Evolutionary conservation across 2,888 invertebrate species (phyloP), one percentile per base, ranked within the genome.

Genomic region (Tiliacea aurago): DNA sequence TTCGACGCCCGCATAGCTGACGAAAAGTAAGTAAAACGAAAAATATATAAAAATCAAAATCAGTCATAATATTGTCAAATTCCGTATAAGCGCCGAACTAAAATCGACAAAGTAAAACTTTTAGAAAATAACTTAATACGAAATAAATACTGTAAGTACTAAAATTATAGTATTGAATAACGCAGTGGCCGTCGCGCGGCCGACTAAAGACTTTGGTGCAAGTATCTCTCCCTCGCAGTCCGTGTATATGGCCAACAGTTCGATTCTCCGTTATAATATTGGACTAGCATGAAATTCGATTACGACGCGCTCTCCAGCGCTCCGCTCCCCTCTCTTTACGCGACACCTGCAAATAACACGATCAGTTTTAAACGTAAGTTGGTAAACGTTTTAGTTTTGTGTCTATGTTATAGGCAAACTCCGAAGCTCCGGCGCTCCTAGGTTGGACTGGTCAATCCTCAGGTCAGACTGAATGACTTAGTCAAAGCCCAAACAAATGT

Each of bases 121-220:
- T 78, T 84, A 87, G 88, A 90, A 90, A 91, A 90, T 89, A 92
- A 92, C 92, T 91, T 95, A 95, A 93, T 91, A 93, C 91, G 88
- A 95, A 95, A 95, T 95, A 96, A 96, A 96, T 96, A 96, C 96
- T 96, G 96, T 96, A 95, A 96, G 95, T 95, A 96, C 95, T 95
- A 93, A 90, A 89, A 88, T 89, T 91, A 90, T 84, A 87, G 84
- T 79, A 88, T 90, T 84, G 73, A 87, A 81, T 86, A 86, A 87
- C 80, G 81, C 89, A 90, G 90, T 84, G 88, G 89, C 90, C 89
- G 79, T 66, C 66, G 80, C 83, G 88, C 83, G 87, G 84, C 89
- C 90, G 89, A 90, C 91, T 91, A 90, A 89, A 92, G 91, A 93
- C 95, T 95, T 95, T 95, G 95, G 95, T 95, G 93, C 92, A 90